A percentile compares a stretch with the other conserved stretches of the same genome.
Evolutionary conservation across 2,797 vertebrate genomes (phyloP).

Genomic region (Xiphophorus birchmanni): DNA sequence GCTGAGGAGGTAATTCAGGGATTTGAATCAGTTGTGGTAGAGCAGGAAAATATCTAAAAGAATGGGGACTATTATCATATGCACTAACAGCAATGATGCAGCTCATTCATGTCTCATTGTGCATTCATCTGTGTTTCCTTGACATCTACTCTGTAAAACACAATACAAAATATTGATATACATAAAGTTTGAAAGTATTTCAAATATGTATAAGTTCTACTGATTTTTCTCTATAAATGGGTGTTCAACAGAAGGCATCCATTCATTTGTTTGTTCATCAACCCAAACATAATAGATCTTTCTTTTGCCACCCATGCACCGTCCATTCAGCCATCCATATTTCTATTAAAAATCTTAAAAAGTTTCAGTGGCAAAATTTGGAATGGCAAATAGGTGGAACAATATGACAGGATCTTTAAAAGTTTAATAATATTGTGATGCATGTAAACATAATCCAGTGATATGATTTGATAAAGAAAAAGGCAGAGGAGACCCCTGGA

Average conservation of each 20-base stretch:
- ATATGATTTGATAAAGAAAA: neutral
- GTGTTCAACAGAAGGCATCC: neutral
- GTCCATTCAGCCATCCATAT: neutral
- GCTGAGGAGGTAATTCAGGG: neutral
- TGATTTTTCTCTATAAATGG: neutral
- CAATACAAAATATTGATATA: neutral
- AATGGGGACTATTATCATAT: neutral
- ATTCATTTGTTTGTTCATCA: neutral
- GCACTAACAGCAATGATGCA: conserved; percentile 13
- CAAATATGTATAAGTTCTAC: neutral
- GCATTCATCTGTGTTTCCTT: neutral
- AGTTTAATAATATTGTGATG: neutral
- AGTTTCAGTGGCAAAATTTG: neutral
- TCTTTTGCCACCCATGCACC: neutral
- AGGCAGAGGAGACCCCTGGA: neutral
- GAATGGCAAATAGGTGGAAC: neutral
- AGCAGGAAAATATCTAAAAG: neutral
- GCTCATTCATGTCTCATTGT: neutral
- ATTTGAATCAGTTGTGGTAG: neutral
- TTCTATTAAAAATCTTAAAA: neutral
- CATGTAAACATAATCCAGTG: neutral
- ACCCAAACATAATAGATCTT: neutral
- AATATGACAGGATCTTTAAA: neutral
- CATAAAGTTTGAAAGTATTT: neutral
- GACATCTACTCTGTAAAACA: neutral